Evolutionary conservation across 1,140 invertebrate genomes (phyloP).

Genomic region (Tetraneura akinire): DNA sequence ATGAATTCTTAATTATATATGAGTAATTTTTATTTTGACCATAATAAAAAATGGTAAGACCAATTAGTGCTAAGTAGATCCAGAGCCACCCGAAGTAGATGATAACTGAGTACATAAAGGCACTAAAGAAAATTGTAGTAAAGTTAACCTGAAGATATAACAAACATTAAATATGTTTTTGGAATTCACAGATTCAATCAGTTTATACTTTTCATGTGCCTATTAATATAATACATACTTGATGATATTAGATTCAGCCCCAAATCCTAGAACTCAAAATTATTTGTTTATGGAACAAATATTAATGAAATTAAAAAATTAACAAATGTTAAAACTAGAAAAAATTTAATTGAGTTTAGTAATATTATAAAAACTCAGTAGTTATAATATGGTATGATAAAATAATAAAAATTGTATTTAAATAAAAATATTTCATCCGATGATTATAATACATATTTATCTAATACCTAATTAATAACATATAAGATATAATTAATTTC

Average conservation of each 20-base stretch:
- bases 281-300: background rate
- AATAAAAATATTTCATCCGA: too few relatives aligned
- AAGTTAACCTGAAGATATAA: constrained; percentile 12
- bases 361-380: background rate
- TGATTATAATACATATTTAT: too few relatives aligned
- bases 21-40: background rate
- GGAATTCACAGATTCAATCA: background rate
- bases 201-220: background rate
- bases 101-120: constrained; percentile 13
- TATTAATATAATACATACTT: constrained; percentile 29
- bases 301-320: background rate
- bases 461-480: too few relatives aligned
- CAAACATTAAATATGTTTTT: background rate
- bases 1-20: too few relatives aligned
- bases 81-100: background rate
- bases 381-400: too few relatives aligned
- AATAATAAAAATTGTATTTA: too few relatives aligned
- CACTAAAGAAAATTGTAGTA: background rate
- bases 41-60: background rate
- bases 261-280: constrained; percentile 28
- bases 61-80: background rate
- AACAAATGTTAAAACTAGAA: background rate
- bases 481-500: too few relatives aligned
- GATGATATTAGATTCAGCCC: constrained; percentile 23
- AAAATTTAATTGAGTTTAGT: background rate